Conservation (phyloP, 2,113 vertebrate genomes). For the Euleptes europaea region DNA sequence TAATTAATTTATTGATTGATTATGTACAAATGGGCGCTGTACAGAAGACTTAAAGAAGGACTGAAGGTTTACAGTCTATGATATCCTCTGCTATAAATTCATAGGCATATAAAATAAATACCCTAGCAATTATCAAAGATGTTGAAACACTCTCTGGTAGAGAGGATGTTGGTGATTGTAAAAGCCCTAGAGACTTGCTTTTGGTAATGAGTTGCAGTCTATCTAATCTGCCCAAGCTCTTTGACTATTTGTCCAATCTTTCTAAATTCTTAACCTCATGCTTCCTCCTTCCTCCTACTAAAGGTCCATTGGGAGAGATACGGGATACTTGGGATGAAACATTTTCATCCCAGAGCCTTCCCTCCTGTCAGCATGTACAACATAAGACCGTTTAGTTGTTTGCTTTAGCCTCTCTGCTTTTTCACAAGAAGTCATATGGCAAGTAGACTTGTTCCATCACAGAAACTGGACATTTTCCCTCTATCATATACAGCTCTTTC, state of each 20-base stretch:
- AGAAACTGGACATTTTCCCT: constrained; percentile 9
- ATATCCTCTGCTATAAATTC: not conserved
- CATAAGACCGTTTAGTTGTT: constrained; percentile 68
- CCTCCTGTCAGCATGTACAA: constrained; percentile 65
- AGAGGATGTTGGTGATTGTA: constrained; percentile 61
- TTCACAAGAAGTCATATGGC: constrained; percentile 69
- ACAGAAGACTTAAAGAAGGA: too few relatives aligned
- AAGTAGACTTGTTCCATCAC: constrained; percentile 38
- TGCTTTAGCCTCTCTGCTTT: constrained; percentile 71
- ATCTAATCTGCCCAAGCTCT: constrained; percentile 54
- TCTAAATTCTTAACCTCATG: constrained; percentile 76
- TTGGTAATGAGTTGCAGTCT: constrained; percentile 77
- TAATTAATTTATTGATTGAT: too few relatives aligned
- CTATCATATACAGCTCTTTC: not conserved
- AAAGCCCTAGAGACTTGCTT: constrained; percentile 57
- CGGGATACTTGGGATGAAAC: constrained; percentile 73
- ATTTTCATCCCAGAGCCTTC: constrained; percentile 60
- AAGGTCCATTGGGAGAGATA: constrained; percentile 78
- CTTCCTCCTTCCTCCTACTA: constrained; percentile 76
- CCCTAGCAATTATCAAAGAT: constrained; percentile 36
- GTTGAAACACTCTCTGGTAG: constrained; percentile 56
- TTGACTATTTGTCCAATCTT: constrained; percentile 76
- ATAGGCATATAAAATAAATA: constrained; percentile 49
- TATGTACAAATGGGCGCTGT: not conserved
- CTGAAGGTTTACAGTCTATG: not conserved